Evolutionary conservation across 2,888 invertebrate species (phyloP).

Genomic region (Phyto melanocephala): DNA sequence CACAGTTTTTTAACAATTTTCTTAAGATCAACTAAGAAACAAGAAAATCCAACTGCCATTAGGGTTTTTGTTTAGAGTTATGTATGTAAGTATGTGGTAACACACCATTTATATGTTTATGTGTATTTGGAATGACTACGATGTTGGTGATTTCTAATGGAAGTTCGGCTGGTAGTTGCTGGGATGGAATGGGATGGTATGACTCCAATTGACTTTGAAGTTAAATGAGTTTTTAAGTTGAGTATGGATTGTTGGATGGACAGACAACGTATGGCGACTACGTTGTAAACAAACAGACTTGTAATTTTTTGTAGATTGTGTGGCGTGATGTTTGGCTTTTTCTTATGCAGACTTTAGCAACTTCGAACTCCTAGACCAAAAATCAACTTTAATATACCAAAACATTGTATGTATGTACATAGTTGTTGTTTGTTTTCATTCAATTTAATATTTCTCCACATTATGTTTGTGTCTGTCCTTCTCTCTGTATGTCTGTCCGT

Average conservation of each 20-base stretch:
- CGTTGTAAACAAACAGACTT: slow-evolving; percentile 43
- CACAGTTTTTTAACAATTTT: slow-evolving; percentile 36
- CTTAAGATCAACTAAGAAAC: slow-evolving; percentile 29
- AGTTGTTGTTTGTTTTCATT: slow-evolving; percentile 25
- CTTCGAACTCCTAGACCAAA: slow-evolving; percentile 11
- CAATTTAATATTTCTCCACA: slow-evolving; percentile 21
- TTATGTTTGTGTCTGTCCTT: neutral
- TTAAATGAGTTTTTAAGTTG: slow-evolving; percentile 64
- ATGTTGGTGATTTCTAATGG: slow-evolving; percentile 24
- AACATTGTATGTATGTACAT: neutral
- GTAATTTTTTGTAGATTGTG: neutral
- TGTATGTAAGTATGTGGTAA: slow-evolving; percentile 24
- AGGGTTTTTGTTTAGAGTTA: no score
- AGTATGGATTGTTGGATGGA: slow-evolving; percentile 22
- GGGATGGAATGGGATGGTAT: slow-evolving; percentile 51
- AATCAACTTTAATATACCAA: slow-evolving; percentile 15
- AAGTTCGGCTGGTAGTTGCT: slow-evolving; percentile 38
- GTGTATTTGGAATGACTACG: slow-evolving; percentile 15
- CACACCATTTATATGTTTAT: neutral
- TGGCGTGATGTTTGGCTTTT: slow-evolving; percentile 39
- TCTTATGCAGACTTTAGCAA: slow-evolving; percentile 13
- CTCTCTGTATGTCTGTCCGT: neutral
- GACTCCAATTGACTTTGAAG: slow-evolving; percentile 64
- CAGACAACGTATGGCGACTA: neutral
- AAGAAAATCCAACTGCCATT: slow-evolving; percentile 34